Percentiles rank a stretch among this genome's conserved stretches.
These are phyloP conservation scores for Regulus satrapa DNA, from an alignment of 2,113 vertebrate genomes.

Conservation along the genomic window DNA sequence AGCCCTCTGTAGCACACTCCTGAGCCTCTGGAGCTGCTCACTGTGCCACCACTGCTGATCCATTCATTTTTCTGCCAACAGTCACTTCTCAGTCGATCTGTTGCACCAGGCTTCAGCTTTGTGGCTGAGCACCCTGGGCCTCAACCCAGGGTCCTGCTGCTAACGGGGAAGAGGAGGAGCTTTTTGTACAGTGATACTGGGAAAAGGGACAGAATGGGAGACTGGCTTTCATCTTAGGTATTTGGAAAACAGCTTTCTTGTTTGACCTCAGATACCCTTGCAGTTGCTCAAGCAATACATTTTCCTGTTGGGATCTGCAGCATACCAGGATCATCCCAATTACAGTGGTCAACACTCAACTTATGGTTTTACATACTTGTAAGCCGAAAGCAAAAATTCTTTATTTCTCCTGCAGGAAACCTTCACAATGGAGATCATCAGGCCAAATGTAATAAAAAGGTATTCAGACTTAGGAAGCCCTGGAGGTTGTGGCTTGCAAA, in stretches of 20 bases:
- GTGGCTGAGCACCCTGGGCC: neutral
- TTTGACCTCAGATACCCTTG: neutral
- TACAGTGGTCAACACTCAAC: neutral
- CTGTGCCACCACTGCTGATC: neutral
- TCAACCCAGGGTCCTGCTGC: neutral
- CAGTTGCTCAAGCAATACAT: neutral
- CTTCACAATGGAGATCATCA: neutral
- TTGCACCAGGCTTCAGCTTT: neutral
- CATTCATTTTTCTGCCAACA: neutral
- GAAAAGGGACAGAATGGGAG: neutral
- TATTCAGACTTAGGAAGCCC: neutral
- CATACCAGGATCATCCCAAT: neutral
- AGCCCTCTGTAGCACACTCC: neutral
- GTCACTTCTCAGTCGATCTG: neutral
- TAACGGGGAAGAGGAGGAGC: neutral
- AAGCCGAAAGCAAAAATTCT: neutral
- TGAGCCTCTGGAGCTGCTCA: neutral
- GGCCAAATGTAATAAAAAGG: neutral
- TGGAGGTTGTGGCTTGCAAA: neutral
- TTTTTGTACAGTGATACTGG: neutral
- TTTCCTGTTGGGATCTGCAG: neutral
- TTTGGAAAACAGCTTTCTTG: neutral
- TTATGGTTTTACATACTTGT: neutral
- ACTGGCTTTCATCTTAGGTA: neutral
- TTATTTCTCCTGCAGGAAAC: neutral